Evolutionary conservation across 2,888 invertebrate genomes (phyloP).

Genomic region (Nephrotoma flavescens): DNA sequence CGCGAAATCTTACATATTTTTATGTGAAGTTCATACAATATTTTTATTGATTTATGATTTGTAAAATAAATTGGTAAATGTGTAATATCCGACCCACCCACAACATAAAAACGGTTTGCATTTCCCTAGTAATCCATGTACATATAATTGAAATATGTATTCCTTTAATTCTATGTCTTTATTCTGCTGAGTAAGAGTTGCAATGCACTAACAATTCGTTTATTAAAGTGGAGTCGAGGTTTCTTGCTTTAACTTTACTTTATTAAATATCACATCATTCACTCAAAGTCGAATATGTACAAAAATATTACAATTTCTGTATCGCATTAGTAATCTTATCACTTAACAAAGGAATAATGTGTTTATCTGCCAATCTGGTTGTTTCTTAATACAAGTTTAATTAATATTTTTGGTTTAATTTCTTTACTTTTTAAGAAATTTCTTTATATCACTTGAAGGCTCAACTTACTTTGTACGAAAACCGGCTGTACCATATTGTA

Average conservation of each 20-base stretch:
- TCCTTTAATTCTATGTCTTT: not conserved
- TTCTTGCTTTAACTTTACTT: not conserved
- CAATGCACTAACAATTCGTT: not conserved
- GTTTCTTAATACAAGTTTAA: not conserved
- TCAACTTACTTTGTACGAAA: constrained; percentile 60
- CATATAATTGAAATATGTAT: not conserved
- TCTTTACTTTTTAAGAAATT: not conserved
- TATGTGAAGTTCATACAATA: not conserved
- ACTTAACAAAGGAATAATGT: not conserved
- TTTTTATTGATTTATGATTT: not conserved
- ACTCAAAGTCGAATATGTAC: not conserved
- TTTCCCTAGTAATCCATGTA: not conserved
- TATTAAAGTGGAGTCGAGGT: not conserved
- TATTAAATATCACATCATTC: not conserved
- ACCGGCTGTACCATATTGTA: constrained; percentile 75
- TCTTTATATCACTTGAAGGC: not conserved
- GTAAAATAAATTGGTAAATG: not conserved
- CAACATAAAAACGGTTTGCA: not conserved
- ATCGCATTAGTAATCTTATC: not conserved
- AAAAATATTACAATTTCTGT: not conserved
- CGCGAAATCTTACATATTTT: not conserved
- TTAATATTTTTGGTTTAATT: not conserved
- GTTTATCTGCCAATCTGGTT: not conserved
- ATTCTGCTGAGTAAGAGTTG: not conserved
- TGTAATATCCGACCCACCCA: not conserved